These are phyloP conservation scores for Camelus dromedarius DNA, from an alignment of 2,113 vertebrate genomes.

Conservation along the genomic window DNA sequence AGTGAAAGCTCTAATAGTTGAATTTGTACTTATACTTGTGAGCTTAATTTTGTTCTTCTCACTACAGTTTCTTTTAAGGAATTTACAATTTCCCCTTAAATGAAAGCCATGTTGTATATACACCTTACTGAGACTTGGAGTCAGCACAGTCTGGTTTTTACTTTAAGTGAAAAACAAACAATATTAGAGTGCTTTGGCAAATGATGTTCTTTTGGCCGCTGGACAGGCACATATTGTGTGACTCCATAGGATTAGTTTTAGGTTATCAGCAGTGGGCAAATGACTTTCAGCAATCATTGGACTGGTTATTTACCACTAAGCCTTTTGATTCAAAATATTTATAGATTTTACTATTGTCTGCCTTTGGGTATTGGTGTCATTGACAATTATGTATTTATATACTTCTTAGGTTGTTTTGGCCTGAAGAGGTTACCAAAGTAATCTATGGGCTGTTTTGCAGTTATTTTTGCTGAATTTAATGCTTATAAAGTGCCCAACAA, in stretches of 20 bases:
- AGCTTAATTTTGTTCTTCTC: neutral
- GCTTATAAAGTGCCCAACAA: neutral
- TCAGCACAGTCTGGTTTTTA: neutral
- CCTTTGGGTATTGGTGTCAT: neutral
- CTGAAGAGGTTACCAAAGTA: neutral
- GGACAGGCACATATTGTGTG: neutral
- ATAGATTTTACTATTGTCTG: neutral
- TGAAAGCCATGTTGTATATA: neutral
- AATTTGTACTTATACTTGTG: neutral
- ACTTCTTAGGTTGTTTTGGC: neutral
- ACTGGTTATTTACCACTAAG: neutral
- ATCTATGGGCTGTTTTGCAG: neutral
- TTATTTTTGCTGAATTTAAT: slow-evolving; percentile 27
- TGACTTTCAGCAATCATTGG: neutral
- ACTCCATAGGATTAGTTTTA: neutral
- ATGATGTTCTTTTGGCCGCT: neutral
- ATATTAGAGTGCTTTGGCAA: neutral
- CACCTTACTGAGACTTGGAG: neutral
- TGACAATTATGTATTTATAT: neutral
- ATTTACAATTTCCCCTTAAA: neutral
- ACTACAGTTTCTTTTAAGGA: neutral
- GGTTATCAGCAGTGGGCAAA: neutral
- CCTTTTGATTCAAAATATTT: neutral
- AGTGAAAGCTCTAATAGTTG: neutral
- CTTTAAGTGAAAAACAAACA: neutral